Evolutionary conservation across 92 coral and sea anemone genomes (phyloP), one percentile per base, ranked within the genome.

Genomic region (Palythoa grandiflora): DNA sequence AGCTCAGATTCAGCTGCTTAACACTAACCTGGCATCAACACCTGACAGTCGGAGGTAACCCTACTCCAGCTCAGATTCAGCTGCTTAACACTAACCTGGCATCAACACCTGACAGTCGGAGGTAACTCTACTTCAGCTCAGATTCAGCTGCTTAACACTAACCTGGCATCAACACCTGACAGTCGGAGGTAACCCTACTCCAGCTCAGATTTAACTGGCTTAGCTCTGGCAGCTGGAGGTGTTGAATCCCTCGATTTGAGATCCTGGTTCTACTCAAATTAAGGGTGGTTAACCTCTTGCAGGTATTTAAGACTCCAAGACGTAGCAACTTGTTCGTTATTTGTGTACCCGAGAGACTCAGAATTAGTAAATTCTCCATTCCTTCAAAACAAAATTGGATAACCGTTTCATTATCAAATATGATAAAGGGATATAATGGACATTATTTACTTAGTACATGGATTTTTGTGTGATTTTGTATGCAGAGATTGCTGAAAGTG

Each of bases 121-220:
- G 5, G 96, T 90, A 20, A 95, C 96, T 88, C 94, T 80, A 36
- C 96, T 96, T 98, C 98, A 96, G 87, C 96, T 98, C 37, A 96
- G 91, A 84, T 95, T 96, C 36, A 96, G 81, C 44, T 90, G 94
- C n/a, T 39, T 40, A 38, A 7, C 63, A 81, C 80, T 83, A 75
- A 96, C 98, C 98, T 88, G 91, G 89, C 38, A 96, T 89, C 6
- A 96, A 60, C 50, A 90, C 73, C 11, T 47, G 90, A 65, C 98
- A 96, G 85, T 95, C 96, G 9, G 93, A 83, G 5, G 96, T 90
- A 20, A 96, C 96, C 89, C 95, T 80, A 36, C 96, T 96, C 98
- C 98, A 96, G 87, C 96, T 98, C 44, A 96, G 91, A 84, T 96
- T 96, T 19, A 96, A 84, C 44, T 90, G 94, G 21, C 89, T 92